Base-by-base conservation (phyloP, 2,113 vertebrate species). In the Grantiella picta region DNA sequence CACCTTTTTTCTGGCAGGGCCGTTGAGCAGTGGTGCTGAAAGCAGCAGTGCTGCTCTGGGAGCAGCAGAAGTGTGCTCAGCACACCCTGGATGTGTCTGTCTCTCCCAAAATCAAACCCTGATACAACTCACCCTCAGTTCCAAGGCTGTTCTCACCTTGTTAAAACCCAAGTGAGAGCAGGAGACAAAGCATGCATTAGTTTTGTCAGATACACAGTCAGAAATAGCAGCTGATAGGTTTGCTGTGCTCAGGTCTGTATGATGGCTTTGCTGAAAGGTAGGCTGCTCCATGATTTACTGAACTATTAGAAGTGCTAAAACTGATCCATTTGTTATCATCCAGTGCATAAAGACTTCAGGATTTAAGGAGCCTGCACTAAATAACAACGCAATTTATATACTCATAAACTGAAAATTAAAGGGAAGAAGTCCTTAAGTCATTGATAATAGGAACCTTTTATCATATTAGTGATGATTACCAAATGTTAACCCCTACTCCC, bases 351-450 rank as follows among this genome's bases (percentile, higher is more conserved):
- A 96, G 83, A 94, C 92, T 95, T 92, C 60, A 57, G 92, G 87
- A 94, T 94, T 96, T 92, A 97, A 92, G 95, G 90, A 90, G 91
- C 78, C 88, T 96, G 68, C 86, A 92, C 88, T 97, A 96, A 96
- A 91, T 94, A 97, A 95, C 92, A 85, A 92, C 77, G 77, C 94
- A 83, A 77, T 97, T 98, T 95, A 89, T 96, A 97, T 88, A 95
- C 81, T 95, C 93, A 75, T 96, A 96, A 96, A 96, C 56, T 31
- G 15, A 79, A 90, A 84, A 93, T 96, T 95, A 94, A 76, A 87
- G 88, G 61, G 72, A 92, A 79, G 73, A 12, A 69, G 69, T 91
- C 35, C 65, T 87, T 38, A 86, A 91, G 86, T 75, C 71, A 79
- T 56, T 61, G 64, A 56, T 76, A 82, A 96, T 93, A 95, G 56